Conservation (phyloP, 2,797 vertebrate genomes). For the Neosalanx taihuensis region DNA sequence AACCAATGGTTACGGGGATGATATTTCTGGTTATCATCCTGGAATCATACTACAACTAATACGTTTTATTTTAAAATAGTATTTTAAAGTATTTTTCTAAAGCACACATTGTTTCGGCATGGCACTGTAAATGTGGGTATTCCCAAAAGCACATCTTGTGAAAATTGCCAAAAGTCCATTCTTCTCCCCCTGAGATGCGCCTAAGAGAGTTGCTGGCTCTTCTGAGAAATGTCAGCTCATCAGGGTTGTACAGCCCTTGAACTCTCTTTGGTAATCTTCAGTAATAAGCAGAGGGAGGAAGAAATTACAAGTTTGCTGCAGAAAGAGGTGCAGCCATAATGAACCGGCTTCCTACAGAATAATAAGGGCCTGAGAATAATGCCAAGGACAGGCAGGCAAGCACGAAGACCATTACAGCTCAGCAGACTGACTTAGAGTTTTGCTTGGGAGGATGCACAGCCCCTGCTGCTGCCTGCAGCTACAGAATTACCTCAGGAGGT, state of each 20-base stretch:
- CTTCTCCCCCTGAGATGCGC: constrained; percentile 40
- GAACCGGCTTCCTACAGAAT: constrained; percentile 62
- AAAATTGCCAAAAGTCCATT: background rate
- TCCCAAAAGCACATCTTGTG: background rate
- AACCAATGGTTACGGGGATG: constrained; percentile 64
- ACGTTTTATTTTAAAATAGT: constrained; percentile 35
- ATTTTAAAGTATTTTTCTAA: constrained; percentile 43
- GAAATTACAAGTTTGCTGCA: constrained; percentile 59
- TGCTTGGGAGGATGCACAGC: constrained; percentile 52
- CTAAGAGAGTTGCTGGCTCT: constrained; percentile 42
- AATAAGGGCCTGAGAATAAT: constrained; percentile 70
- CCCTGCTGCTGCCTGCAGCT: constrained; percentile 38
- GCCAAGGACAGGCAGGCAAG: constrained; percentile 63
- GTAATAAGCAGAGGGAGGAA: constrained; percentile 51
- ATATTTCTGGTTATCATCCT: constrained; percentile 34
- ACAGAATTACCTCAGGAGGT: constrained; percentile 45
- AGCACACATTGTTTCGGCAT: background rate
- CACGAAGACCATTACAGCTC: constrained; percentile 69
- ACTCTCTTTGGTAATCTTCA: constrained; percentile 60
- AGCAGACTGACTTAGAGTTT: constrained; percentile 51
- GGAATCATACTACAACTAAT: background rate
- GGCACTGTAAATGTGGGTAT: background rate
- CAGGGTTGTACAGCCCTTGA: constrained; percentile 46
- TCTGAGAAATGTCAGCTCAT: constrained; percentile 58
- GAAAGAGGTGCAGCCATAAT: constrained; percentile 55